A percentile compares a stretch with the other conserved stretches of the same genome.
phyloP scores from a whole-genome alignment of 2,888 invertebrate genomes.

The Baronia brevicornis region DNA sequence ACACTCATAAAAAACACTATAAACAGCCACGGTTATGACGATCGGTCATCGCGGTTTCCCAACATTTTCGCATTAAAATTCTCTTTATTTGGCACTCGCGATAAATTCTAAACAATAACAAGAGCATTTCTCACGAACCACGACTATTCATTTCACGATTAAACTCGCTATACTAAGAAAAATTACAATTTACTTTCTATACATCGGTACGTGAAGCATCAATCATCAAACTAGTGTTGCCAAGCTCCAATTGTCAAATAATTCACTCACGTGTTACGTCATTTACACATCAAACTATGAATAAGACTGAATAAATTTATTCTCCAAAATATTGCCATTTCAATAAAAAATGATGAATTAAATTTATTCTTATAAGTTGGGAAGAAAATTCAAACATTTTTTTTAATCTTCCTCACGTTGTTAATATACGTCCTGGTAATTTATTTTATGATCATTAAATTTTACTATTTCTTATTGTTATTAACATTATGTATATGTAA shows the following conservation, averaged over 20 bases:
- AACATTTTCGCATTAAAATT: conserved; percentile 42
- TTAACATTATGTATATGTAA: too few species aligned
- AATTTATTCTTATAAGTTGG: conserved; percentile 21
- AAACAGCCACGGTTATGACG: conserved; percentile 45
- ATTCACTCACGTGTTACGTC: conserved; percentile 13
- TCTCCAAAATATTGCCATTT: neutral
- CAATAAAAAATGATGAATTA: conserved; percentile 10
- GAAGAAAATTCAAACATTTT: conserved; percentile 12
- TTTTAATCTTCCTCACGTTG: too few species aligned
- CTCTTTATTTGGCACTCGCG: conserved; percentile 37
- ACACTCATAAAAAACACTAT: conserved; percentile 53
- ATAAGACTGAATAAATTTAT: too few species aligned
- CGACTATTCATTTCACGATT: conserved; percentile 42
- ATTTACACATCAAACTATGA: neutral
- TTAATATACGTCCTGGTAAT: too few species aligned
- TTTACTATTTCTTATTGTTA: too few species aligned
- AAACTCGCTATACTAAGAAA: conserved; percentile 33
- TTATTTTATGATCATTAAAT: too few species aligned
- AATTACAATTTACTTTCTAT: conserved; percentile 56
- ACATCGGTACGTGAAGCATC: conserved; percentile 40
- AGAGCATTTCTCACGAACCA: conserved; percentile 48
- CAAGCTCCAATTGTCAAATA: conserved; percentile 23
- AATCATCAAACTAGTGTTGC: conserved; percentile 33
- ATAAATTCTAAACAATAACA: conserved; percentile 33
- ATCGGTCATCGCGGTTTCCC: conserved; percentile 51